Evolutionary conservation across 2,888 invertebrate species (phyloP).

Genomic region (Oligia strigilis): DNA sequence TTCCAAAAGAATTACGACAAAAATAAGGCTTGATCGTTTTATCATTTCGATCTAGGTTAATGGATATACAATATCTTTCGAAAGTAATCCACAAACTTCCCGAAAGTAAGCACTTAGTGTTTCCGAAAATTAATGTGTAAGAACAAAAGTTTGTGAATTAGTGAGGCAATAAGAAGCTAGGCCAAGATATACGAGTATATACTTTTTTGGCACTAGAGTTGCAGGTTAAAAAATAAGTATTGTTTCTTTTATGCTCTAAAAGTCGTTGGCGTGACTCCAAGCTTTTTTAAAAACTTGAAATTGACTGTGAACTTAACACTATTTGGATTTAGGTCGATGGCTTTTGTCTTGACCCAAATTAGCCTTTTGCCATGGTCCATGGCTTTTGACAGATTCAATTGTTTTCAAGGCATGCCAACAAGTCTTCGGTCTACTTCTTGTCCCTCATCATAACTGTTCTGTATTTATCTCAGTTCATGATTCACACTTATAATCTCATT

Average conservation of each 20-base stretch:
- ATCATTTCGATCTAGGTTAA: slow-evolving; percentile 53
- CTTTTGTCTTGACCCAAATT: slow-evolving; percentile 27
- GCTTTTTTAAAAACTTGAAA: slow-evolving; percentile 16
- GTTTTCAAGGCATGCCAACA: slow-evolving; percentile 34
- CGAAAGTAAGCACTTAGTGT: slow-evolving; percentile 67
- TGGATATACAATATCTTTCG: slow-evolving; percentile 34
- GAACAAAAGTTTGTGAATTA: slow-evolving; percentile 73
- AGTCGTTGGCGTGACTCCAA: slow-evolving; percentile 53
- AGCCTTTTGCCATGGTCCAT: slow-evolving; percentile 33
- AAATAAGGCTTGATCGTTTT: slow-evolving; percentile 43
- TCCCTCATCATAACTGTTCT: slow-evolving; percentile 22
- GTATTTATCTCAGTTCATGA: not conserved
- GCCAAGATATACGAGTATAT: slow-evolving; percentile 63
- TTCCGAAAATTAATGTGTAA: slow-evolving; percentile 71
- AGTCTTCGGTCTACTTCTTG: slow-evolving; percentile 47
- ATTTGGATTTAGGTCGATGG: slow-evolving; percentile 22
- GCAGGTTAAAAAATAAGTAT: slow-evolving; percentile 59
- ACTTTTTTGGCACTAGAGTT: slow-evolving; percentile 66
- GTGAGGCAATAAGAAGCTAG: slow-evolving; percentile 68
- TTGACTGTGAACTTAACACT: slow-evolving; percentile 47
- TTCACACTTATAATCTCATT: slow-evolving; percentile 11
- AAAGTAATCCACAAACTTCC: slow-evolving; percentile 49
- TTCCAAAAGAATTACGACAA: not conserved
- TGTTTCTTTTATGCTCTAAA: slow-evolving; percentile 55
- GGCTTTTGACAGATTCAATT: slow-evolving; percentile 36